These are phyloP conservation scores for Erpetoichthys calabaricus DNA, from an alignment of 2,797 vertebrate genomes.

Conservation along the genomic window DNA sequence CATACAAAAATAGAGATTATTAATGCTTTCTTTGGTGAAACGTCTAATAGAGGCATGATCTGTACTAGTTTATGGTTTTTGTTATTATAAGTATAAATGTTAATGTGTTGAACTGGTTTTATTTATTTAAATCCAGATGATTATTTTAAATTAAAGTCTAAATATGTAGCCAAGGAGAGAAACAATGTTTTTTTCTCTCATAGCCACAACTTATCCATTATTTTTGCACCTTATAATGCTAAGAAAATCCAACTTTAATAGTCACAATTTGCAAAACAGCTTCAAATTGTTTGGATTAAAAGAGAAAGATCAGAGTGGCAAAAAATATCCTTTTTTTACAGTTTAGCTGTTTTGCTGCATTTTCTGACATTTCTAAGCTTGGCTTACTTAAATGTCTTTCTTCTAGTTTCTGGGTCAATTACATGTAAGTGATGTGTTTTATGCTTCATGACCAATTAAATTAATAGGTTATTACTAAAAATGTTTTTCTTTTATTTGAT, in stretches of 20 bases:
- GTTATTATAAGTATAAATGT: conserved; percentile 2
- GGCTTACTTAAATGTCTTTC: conserved; percentile 84
- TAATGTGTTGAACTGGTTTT: conserved; percentile 7
- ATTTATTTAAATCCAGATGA: conserved; percentile 2
- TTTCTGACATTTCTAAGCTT: conserved; percentile 59
- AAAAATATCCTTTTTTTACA: conserved; percentile 20
- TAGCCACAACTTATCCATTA: conserved; percentile 51
- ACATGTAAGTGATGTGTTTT: conserved; percentile 96
- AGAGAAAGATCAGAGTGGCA: conserved; percentile 53
- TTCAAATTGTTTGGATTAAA: conserved; percentile 61
- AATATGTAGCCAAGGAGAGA: conserved; percentile 5
- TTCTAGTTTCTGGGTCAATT: conserved; percentile 97
- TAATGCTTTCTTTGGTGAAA: conserved; percentile 84
- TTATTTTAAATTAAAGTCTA: conserved; percentile 12
- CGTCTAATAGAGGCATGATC: conserved; percentile 46
- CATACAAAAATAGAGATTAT: conserved; percentile 99
- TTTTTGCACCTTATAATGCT: conserved; percentile 58
- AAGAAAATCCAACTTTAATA: conserved; percentile 49
- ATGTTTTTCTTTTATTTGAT: conserved; percentile 90
- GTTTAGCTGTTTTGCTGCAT: conserved; percentile 52
- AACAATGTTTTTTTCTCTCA: conserved; percentile 39
- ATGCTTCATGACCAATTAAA: conserved; percentile 98
- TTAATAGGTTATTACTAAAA: conserved; percentile 96
- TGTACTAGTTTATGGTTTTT: conserved; percentile 49
- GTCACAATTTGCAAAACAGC: conserved; percentile 63